Conservation (phyloP, 2,113 vertebrate genomes). For the Pachyramphus minor region DNA sequence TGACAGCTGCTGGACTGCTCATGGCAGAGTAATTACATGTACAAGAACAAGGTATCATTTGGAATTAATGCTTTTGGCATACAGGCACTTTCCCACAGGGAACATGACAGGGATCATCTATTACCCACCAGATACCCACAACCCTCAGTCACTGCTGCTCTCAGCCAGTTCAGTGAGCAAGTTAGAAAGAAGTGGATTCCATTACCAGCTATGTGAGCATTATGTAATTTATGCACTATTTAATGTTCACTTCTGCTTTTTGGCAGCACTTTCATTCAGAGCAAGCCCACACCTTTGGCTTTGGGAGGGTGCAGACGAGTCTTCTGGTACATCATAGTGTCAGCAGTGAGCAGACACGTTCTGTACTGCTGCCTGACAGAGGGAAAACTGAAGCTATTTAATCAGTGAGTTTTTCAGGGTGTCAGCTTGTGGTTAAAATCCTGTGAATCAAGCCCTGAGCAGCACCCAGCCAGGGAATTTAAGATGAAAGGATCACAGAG, state of each 20-base stretch:
- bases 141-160: not conserved
- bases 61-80: not conserved
- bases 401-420: not conserved
- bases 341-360: not conserved
- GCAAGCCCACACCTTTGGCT: conserved; percentile 21
- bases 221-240: not conserved
- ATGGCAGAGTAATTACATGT: not conserved
- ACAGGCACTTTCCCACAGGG: not conserved
- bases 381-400: not conserved
- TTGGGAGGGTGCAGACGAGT: not conserved
- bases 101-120: not conserved
- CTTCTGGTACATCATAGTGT: not conserved
- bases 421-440: conserved; percentile 12
- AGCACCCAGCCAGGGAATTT: not conserved
- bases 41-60: not conserved
- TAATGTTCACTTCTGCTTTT: not conserved
- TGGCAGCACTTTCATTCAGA: conserved; percentile 22
- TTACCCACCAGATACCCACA: not conserved
- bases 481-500: not conserved
- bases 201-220: not conserved
- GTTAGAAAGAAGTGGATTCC: not conserved
- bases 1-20: conserved; percentile 18
- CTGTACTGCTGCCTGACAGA: not conserved
- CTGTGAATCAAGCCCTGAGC: not conserved
- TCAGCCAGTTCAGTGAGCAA: not conserved